These are phyloP conservation scores for Flexamia atlantica DNA, from an alignment of 2,888 invertebrate genomes.

Conservation along the genomic window DNA sequence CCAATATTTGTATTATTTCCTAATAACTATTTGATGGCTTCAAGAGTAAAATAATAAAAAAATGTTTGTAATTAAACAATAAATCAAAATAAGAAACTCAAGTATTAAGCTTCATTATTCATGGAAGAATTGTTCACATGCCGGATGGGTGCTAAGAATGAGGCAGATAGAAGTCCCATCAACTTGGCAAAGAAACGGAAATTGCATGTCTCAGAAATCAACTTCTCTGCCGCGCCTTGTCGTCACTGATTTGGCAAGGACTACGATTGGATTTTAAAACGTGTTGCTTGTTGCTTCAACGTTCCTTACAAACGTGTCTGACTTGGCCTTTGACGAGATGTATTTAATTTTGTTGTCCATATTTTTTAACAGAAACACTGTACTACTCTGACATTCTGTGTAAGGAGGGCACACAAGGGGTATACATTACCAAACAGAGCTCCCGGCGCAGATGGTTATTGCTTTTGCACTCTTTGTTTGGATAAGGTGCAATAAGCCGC, in stretches of 20 bases:
- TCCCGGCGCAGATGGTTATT: neutral
- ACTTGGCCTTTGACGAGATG: too few relatives aligned
- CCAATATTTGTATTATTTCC: too few relatives aligned
- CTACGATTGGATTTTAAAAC: neutral
- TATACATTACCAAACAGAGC: neutral
- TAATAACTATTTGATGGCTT: too few relatives aligned
- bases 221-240: neutral
- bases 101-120: too few relatives aligned
- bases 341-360: too few relatives aligned
- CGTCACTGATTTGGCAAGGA: neutral
- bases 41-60: too few relatives aligned
- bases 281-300: neutral
- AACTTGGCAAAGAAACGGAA: slow-evolving; percentile 5
- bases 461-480: neutral
- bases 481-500: neutral
- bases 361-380: too few relatives aligned
- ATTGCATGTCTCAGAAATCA: slow-evolving; percentile 8
- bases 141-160: too few relatives aligned
- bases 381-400: neutral
- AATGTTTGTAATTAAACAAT: too few relatives aligned
- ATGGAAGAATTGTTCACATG: too few relatives aligned
- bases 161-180: neutral
- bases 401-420: neutral
- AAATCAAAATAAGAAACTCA: too few relatives aligned
- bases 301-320: too few relatives aligned